Base-by-base conservation (phyloP, 2,888 invertebrate genomes). In the Eilema depressum region DNA sequence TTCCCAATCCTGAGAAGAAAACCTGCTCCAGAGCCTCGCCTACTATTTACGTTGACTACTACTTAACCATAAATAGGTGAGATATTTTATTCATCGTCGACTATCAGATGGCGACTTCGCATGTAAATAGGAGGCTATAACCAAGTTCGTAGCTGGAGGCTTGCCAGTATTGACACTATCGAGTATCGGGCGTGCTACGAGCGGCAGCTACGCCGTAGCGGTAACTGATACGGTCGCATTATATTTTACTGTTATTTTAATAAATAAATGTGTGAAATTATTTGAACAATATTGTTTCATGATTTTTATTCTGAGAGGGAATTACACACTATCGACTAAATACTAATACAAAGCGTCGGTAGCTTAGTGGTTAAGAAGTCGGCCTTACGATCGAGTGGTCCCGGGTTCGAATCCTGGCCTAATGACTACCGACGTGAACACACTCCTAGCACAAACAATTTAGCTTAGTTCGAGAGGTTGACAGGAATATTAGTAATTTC, bases 151-250 rank as follows among this genome's bases (percentile, higher is more conserved):
- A 75, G 88, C 88, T 92, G 91, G 92, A 91, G 86, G 86, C 81
- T 78, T 85, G 91, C 92, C 92, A 91, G 89, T 91, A 92, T 92
- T 92, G 92, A 92, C 92, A 90, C 84, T 89, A 89, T 89, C 89
- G 85, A 85, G 78, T 83, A 85, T 82, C 83, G 80, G 65, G 68
- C 67, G 77, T 70, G 62, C 70, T 60, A 66, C 68, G 59, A 66
- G 64, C 61, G n/a, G 12, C 53, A 10, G 62, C 66, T 65, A 64
- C 68, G 70, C 30, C 72, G 72, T 72, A 72, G 72, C 63, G 12
- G n/a, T 28, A 26, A n/a, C 26, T 17, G 17, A 63, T 63, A 30
- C n/a, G 2, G n/a, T 23, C 23, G 28, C 14, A 30, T 47, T n/a
- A 53, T 59, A 63, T 63, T 62, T 63, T 30, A 41, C 2, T 59